Conservation (phyloP, 2,113 vertebrate genomes). For the Collichthys lucidus region DNA sequence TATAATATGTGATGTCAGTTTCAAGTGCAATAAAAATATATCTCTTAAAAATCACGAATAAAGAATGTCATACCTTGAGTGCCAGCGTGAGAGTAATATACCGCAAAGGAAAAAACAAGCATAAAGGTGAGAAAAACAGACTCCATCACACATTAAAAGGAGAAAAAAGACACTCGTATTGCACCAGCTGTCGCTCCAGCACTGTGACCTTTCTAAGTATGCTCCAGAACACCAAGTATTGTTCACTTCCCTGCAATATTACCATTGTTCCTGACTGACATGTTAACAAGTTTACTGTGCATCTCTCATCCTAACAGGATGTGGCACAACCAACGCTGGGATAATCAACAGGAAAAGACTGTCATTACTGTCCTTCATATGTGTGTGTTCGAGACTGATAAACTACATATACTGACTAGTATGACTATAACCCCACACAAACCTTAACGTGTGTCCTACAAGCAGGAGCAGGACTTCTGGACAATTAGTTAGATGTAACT, state of each 20-base stretch:
- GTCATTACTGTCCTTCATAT: conserved; percentile 18
- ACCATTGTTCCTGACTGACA: conserved; percentile 60
- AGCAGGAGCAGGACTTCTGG: conserved; percentile 20
- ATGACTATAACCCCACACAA: conserved; percentile 11
- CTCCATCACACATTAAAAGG: conserved; percentile 69
- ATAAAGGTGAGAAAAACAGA: conserved; percentile 56
- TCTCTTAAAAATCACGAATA: conserved; percentile 5
- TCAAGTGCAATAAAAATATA: neutral
- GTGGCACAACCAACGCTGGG: conserved; percentile 21
- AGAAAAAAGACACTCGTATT: conserved; percentile 2
- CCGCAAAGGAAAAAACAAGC: conserved; percentile 45
- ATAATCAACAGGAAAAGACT: conserved; percentile 78
- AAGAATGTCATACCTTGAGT: conserved; percentile 72
- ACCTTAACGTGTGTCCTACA: neutral
- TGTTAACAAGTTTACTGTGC: conserved; percentile 46
- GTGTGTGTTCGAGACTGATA: conserved; percentile 65
- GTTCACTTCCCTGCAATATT: conserved; percentile 36
- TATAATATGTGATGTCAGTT: neutral
- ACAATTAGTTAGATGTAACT: conserved; percentile 37
- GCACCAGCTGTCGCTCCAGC: conserved; percentile 47
- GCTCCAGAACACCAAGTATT: conserved; percentile 37
- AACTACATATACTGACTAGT: conserved; percentile 10
- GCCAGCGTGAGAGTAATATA: conserved; percentile 24
- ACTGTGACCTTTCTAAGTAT: conserved; percentile 52
- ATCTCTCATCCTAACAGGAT: conserved; percentile 65